Evolutionary conservation across 2,113 vertebrate genomes (phyloP).

Genomic region (Caloenas nicobarica): DNA sequence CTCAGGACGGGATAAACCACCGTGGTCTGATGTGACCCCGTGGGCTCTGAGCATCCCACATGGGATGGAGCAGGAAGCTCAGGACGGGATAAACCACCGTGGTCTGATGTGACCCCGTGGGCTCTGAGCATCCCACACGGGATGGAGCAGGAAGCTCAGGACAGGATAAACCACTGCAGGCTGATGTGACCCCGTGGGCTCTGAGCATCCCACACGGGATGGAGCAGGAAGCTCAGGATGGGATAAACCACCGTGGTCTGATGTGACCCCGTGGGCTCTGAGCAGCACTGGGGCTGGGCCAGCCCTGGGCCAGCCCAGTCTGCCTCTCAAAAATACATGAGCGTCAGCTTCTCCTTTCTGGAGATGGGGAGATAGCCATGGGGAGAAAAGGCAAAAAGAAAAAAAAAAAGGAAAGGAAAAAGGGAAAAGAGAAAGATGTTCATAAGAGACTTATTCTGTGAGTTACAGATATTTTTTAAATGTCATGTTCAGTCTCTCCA

Average conservation of each 20-base stretch:
- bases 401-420: not conserved
- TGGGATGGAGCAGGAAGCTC: rapidly evolving
- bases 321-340: rapidly evolving
- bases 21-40: not conserved
- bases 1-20: rapidly evolving
- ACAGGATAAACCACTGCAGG: rapidly evolving
- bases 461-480: not conserved
- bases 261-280: rapidly evolving
- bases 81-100: rapidly evolving
- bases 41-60: not conserved
- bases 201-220: not conserved
- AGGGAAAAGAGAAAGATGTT: not conserved
- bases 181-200: not conserved
- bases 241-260: not conserved
- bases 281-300: rapidly evolving
- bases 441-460: not conserved
- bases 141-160: rapidly evolving
- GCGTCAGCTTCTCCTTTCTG: not conserved
- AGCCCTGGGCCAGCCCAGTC: rapidly evolving
- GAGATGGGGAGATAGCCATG: rapidly evolving
- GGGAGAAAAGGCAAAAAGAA: not conserved
- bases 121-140: not conserved
- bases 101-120: not conserved
- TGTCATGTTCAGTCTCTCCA: not conserved
- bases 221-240: rapidly evolving